phyloP scores from a whole-genome alignment of 2,888 invertebrate genomes.

The Lochmaea crataegi region DNA sequence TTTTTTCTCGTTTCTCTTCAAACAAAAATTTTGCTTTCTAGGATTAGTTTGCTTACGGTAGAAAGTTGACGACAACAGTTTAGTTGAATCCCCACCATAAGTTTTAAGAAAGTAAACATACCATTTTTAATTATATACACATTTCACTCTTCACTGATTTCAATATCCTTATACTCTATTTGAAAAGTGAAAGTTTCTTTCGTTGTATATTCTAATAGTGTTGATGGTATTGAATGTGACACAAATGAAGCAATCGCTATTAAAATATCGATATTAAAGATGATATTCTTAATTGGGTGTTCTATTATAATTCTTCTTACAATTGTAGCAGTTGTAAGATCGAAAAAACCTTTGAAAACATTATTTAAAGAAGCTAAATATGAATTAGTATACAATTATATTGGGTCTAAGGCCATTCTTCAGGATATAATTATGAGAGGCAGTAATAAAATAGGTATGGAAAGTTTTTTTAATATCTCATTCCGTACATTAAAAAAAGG shows the following conservation, averaged over 20 bases:
- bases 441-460: slow-evolving; percentile 69
- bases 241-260: slow-evolving; percentile 26
- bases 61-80: neutral
- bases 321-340: slow-evolving; percentile 61
- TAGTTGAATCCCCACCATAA: neutral
- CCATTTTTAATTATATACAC: slow-evolving; percentile 2
- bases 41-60: too few species aligned
- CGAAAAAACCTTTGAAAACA: slow-evolving; percentile 69
- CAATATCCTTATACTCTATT: slow-evolving; percentile 15
- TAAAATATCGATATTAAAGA: slow-evolving; percentile 37
- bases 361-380: slow-evolving; percentile 69
- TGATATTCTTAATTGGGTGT: slow-evolving; percentile 58
- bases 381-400: slow-evolving; percentile 70
- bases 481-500: too few species aligned
- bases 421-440: slow-evolving; percentile 71
- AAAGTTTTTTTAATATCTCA: too few species aligned
- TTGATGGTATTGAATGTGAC: slow-evolving; percentile 21
- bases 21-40: neutral
- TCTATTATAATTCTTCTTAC: slow-evolving; percentile 54
- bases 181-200: slow-evolving; percentile 26
- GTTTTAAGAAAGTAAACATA: neutral
- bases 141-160: slow-evolving; percentile 23
- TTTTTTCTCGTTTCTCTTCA: neutral
- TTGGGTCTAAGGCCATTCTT: slow-evolving; percentile 70
- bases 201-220: slow-evolving; percentile 14